phyloP scores from a whole-genome alignment of 2,113 vertebrate genomes.

The Crotalus helleri region DNA sequence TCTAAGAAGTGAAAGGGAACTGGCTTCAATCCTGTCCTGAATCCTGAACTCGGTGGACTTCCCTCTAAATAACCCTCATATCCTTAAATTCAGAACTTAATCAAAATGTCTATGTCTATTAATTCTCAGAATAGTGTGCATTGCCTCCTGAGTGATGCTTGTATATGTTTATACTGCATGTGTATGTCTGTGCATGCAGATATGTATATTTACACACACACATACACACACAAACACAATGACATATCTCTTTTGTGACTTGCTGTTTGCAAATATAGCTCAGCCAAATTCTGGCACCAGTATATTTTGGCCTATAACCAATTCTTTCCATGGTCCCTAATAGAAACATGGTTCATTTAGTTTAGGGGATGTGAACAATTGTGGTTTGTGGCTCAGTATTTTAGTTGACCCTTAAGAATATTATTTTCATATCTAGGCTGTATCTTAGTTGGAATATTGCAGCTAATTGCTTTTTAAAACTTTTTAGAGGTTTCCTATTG shows the following conservation, averaged over 20 bases:
- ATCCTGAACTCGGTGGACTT: background rate
- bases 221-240: background rate
- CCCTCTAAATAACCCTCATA: background rate
- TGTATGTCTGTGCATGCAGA: background rate
- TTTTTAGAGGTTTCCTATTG: background rate
- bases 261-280: background rate
- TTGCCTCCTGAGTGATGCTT: background rate
- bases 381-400: background rate
- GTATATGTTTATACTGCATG: background rate
- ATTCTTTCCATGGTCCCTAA: background rate
- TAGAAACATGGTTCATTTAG: background rate
- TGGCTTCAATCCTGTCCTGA: background rate
- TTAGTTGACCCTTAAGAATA: background rate
- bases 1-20: background rate
- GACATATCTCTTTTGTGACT: background rate
- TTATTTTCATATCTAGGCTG: background rate
- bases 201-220: background rate
- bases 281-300: background rate
- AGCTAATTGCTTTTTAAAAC: background rate
- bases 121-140: background rate
- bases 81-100: background rate
- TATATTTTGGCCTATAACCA: background rate
- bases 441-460: background rate
- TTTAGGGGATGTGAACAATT: background rate
- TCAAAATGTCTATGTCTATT: background rate